Evolutionary conservation across 2,888 invertebrate species (phyloP).

Genomic region (Pollenia amentaria): DNA sequence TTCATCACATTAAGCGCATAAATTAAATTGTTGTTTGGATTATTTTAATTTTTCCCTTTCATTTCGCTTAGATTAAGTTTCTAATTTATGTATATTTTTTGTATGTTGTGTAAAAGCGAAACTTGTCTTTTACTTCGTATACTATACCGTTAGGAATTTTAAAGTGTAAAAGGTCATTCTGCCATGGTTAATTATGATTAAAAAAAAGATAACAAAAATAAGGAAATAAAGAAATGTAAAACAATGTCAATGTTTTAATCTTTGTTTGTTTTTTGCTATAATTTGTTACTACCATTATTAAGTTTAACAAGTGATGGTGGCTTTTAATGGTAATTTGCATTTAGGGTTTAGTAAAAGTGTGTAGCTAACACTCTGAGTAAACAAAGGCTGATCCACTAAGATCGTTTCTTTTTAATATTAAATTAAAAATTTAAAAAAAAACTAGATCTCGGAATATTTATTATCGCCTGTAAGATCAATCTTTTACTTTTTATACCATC

Average conservation of each 20-base stretch:
- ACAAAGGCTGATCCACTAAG: too few species aligned
- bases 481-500: too few species aligned
- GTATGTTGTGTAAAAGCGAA: conserved; percentile 53
- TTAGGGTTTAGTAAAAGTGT: too few species aligned
- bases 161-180: conserved; percentile 11
- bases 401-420: too few species aligned
- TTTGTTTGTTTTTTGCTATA: background rate
- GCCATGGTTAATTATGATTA: background rate
- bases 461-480: too few species aligned
- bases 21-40: conserved; percentile 16
- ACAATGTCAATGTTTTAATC: background rate
- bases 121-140: conserved; percentile 9
- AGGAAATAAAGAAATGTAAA: background rate
- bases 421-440: too few species aligned
- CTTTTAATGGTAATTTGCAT: too few species aligned
- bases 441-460: too few species aligned
- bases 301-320: too few species aligned
- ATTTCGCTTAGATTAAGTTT: conserved; percentile 12
- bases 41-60: conserved; percentile 49
- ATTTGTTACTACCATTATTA: too few species aligned
- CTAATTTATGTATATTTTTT: background rate
- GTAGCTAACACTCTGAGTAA: too few species aligned
- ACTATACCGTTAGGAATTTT: conserved; percentile 20
- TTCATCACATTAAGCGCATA: conserved; percentile 23
- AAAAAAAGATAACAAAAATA: background rate